These are phyloP conservation scores for Nothobranchius furzeri DNA, from an alignment of 2,113 vertebrate species.

Conservation along the genomic window DNA sequence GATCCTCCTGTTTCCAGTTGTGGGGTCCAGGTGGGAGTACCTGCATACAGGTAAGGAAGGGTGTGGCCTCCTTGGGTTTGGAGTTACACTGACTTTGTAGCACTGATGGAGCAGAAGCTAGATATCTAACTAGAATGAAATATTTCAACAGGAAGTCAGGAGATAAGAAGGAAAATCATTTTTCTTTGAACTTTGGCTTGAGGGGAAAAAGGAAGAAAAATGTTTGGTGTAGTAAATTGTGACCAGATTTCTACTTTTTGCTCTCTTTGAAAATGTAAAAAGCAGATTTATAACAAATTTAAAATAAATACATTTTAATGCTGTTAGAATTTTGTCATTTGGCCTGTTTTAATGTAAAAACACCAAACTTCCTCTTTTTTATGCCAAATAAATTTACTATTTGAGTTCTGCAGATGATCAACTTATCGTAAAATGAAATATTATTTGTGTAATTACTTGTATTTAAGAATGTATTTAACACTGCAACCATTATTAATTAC, in stretches of 20 bases:
- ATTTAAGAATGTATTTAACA: no score
- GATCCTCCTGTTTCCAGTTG: constrained; percentile 44
- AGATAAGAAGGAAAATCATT: neutral
- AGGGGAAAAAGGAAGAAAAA: neutral
- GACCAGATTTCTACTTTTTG: neutral
- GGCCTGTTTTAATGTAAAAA: neutral
- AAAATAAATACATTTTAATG: neutral
- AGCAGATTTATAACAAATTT: neutral
- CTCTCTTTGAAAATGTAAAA: neutral
- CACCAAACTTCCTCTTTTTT: neutral
- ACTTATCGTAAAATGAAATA: no score
- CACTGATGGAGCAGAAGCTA: neutral
- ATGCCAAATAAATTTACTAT: neutral
- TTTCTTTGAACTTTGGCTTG: neutral
- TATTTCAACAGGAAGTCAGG: neutral
- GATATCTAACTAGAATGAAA: constrained; percentile 19
- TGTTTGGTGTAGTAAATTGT: neutral
- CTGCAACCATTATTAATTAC: no score
- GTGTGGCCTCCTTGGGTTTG: constrained; percentile 43
- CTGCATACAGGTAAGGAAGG: constrained; percentile 78
- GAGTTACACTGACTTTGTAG: constrained; percentile 4
- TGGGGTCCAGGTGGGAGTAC: constrained; percentile 70
- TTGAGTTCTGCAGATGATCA: no score
- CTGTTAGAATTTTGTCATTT: neutral
- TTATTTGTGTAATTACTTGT: no score